Conservation (phyloP, 2,113 vertebrate species). For the Thamnophis sirtalis region DNA sequence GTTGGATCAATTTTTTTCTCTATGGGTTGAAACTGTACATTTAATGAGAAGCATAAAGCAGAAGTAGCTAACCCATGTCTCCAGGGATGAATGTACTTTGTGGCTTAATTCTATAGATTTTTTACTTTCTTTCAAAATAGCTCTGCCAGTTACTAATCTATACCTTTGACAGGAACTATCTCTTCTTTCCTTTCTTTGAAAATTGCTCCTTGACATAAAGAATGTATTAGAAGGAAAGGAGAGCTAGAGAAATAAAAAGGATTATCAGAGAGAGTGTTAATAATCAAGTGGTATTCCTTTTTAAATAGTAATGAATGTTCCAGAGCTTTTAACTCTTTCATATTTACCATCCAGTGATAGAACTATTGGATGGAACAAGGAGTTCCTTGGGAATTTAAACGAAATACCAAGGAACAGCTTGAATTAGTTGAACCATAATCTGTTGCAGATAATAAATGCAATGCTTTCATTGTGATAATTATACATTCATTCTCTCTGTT, state of each 20-base stretch:
- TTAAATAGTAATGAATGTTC: background rate
- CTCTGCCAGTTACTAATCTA: background rate
- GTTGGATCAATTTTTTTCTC: background rate
- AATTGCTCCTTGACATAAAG: background rate
- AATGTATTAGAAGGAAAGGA: background rate
- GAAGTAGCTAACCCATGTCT: background rate
- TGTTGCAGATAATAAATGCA: background rate
- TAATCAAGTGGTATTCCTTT: background rate
- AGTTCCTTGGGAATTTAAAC: background rate
- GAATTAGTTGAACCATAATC: background rate
- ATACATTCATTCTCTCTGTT: background rate
- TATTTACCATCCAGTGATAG: background rate
- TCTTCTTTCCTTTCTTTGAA: background rate
- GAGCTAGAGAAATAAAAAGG: background rate
- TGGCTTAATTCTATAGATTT: background rate
- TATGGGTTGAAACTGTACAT: background rate
- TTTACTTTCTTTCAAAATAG: background rate
- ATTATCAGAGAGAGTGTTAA: background rate
- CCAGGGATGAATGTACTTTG: background rate
- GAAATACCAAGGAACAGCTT: background rate
- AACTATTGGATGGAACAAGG: background rate
- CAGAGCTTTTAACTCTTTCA: background rate
- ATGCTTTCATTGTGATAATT: background rate
- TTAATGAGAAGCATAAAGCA: background rate
- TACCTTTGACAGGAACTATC: background rate